Evolutionary conservation across 2,113 vertebrate species (phyloP).

Genomic region (Talpa occidentalis): DNA sequence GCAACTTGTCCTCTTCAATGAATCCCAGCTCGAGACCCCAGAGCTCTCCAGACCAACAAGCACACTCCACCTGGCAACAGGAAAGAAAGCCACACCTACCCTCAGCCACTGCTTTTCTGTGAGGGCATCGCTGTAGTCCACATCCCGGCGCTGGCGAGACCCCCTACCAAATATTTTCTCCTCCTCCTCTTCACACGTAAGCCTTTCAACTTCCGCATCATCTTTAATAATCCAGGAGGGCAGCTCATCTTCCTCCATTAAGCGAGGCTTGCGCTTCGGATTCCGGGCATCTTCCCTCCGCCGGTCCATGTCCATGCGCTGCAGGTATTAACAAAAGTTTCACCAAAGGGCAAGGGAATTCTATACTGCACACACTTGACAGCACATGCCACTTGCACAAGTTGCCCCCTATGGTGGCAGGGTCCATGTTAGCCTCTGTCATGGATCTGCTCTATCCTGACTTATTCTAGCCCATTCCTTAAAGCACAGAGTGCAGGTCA

Average conservation of each 20-base stretch:
- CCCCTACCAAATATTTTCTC: slow-evolving; percentile 98
- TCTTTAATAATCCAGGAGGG: slow-evolving; percentile 99
- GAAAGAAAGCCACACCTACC: slow-evolving; percentile 82
- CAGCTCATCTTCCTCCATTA: slow-evolving; percentile 98
- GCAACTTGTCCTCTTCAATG: background rate
- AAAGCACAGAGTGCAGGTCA: background rate
- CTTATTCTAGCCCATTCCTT: background rate
- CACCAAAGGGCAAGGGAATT: background rate
- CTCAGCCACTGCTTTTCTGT: slow-evolving; percentile 98
- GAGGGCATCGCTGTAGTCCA: slow-evolving; percentile 98
- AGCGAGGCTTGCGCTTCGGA: slow-evolving; percentile 94
- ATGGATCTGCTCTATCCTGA: background rate
- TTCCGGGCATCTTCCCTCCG: slow-evolving; percentile 97
- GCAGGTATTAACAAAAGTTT: background rate
- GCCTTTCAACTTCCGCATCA: slow-evolving; percentile 96
- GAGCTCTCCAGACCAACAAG: background rate
- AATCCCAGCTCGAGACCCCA: background rate
- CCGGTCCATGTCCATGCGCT: slow-evolving; percentile 98
- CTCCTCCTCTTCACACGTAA: slow-evolving; percentile 97
- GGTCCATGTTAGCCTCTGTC: background rate
- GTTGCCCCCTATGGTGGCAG: fast-evolving
- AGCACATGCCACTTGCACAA: background rate
- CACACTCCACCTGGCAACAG: background rate
- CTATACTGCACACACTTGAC: fast-evolving
- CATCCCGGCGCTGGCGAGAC: slow-evolving; percentile 95